phyloP scores from a whole-genome alignment of 53 echinoderm and acorn worm species.

The Zoroaster sp. region DNA sequence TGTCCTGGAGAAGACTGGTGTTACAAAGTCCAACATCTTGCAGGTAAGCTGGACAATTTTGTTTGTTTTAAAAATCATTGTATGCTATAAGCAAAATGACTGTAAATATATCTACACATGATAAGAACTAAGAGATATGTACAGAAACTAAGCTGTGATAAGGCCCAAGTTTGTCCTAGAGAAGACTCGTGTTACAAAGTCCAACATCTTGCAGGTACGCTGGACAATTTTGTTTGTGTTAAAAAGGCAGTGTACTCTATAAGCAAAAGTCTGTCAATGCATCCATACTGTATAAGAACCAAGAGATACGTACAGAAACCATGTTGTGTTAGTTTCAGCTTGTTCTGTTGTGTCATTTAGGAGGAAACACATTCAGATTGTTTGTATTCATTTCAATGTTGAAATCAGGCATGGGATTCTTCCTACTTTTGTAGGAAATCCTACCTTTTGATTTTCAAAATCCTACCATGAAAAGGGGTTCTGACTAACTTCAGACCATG shows the following conservation, averaged over 20 bases:
- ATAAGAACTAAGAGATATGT: no score
- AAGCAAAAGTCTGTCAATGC: no score
- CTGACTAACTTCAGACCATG: not conserved
- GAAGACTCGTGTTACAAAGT: constrained; percentile 82
- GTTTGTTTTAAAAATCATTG: not conserved
- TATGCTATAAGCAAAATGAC: not conserved
- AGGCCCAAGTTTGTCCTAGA: constrained; percentile 84
- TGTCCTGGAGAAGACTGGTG: constrained; percentile 92
- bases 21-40: constrained; percentile 75
- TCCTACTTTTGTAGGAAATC: no score
- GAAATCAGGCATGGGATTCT: no score
- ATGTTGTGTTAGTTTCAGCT: no score
- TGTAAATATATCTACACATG: no score
- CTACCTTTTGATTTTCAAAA: not conserved
- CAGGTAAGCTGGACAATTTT: not conserved
- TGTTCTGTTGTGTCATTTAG: no score
- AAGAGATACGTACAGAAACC: no score
- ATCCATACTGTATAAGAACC: not conserved
- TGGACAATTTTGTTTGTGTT: not conserved
- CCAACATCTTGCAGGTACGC: constrained; percentile 49
- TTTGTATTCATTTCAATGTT: no score
- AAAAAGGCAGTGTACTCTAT: not conserved
- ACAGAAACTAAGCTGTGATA: constrained; percentile 85
- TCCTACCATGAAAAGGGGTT: not conserved
- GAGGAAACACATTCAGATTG: no score